phyloP scores from a whole-genome alignment of 2,888 invertebrate species.

The Campoplex capitator region DNA sequence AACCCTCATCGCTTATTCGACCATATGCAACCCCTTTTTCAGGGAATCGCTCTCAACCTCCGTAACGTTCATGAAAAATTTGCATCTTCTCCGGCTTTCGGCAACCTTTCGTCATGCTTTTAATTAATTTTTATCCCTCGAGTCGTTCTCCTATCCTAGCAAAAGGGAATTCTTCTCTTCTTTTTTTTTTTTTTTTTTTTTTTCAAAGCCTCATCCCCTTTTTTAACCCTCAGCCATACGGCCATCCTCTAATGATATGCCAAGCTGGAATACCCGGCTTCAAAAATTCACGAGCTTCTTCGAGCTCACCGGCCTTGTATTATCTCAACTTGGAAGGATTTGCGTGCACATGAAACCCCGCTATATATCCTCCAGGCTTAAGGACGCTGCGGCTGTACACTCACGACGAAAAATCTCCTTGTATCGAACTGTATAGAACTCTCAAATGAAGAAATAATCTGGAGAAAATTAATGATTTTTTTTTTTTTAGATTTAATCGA shows the following conservation, averaged over 20 bases:
- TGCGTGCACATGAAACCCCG: conserved; percentile 13
- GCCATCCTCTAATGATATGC: conserved; percentile 25
- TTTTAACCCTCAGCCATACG: conserved; percentile 5
- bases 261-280: conserved; percentile 28
- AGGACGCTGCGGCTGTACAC: conserved; percentile 1
- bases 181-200: neutral
- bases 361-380: conserved; percentile 3
- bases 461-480: neutral
- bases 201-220: neutral
- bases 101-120: conserved; percentile 40
- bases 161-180: neutral
- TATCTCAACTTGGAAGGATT: conserved; percentile 20
- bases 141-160: conserved; percentile 14
- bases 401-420: neutral
- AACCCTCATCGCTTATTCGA: conserved; percentile 22
- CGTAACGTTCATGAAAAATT: conserved; percentile 42
- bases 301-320: conserved; percentile 7
- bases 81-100: conserved; percentile 37
- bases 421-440: neutral
- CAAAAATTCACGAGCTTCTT: conserved; percentile 21
- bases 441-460: neutral
- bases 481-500: no score
- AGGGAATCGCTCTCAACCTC: neutral
- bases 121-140: conserved; percentile 52
- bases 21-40: neutral